These are phyloP conservation scores for Andrena trimmerana DNA, from an alignment of 2,888 invertebrate genomes.

Conservation along the genomic window DNA sequence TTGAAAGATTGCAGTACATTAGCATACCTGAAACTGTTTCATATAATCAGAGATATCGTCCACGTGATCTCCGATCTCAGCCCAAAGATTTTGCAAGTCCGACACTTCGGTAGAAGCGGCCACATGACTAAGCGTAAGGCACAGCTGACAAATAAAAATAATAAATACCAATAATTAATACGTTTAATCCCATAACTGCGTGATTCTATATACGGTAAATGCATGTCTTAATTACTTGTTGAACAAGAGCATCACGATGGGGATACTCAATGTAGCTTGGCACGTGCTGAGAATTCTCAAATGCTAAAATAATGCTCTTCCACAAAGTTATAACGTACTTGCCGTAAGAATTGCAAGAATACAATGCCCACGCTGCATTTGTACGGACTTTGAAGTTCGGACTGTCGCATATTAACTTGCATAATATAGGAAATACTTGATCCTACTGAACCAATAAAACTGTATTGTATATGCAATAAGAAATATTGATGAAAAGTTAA, in stretches of 20 bases:
- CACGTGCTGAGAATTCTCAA: constrained; percentile 92
- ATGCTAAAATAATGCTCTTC: constrained; percentile 90
- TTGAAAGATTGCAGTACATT: neutral
- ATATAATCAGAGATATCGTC: constrained; percentile 79
- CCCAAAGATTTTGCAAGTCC: constrained; percentile 79
- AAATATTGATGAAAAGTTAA: neutral
- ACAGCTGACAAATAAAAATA: constrained; percentile 86
- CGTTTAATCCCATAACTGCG: neutral
- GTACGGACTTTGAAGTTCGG: constrained; percentile 96
- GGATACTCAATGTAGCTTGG: constrained; percentile 94
- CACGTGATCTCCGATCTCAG: constrained; percentile 78
- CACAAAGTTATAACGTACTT: constrained; percentile 88
- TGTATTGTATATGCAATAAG: constrained; percentile 16
- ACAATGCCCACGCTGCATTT: constrained; percentile 92
- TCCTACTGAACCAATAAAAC: constrained; percentile 84
- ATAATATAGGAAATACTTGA: constrained; percentile 89
- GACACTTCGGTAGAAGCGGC: constrained; percentile 83
- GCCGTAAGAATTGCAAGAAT: constrained; percentile 89
- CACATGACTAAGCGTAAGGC: constrained; percentile 91
- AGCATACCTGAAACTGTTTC: constrained; percentile 80
- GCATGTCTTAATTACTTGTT: constrained; percentile 88
- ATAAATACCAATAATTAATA: constrained; percentile 52
- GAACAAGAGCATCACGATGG: constrained; percentile 94
- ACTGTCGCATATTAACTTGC: constrained; percentile 89
- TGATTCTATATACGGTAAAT: neutral